Evolutionary conservation across 2,888 invertebrate genomes (phyloP).

Genomic region (Pterostichus niger): DNA sequence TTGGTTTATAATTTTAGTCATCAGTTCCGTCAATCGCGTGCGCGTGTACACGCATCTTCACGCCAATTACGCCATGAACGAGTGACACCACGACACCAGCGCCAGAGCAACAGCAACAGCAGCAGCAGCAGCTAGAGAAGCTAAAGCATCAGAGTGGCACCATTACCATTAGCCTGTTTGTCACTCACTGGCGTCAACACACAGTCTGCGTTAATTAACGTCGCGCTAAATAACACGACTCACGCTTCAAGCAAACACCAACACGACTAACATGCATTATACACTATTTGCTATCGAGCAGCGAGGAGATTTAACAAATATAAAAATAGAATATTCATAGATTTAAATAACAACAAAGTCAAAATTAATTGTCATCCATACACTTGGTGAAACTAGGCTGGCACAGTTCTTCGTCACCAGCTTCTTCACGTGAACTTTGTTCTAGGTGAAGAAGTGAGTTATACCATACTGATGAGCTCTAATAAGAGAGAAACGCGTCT

Average conservation of each 20-base stretch:
- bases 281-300: no score
- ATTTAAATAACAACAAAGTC: no score
- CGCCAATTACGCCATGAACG: conserved; percentile 62
- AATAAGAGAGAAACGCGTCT: no score
- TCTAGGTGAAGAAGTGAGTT: no score
- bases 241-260: background rate
- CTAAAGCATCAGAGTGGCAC: conserved; percentile 16
- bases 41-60: conserved; percentile 33
- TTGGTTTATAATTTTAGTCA: background rate
- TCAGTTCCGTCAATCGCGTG: background rate
- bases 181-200: conserved; percentile 52
- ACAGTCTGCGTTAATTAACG: conserved; percentile 51
- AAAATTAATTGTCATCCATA: no score
- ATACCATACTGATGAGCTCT: no score
- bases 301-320: no score
- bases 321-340: no score
- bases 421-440: no score
- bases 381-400: no score
- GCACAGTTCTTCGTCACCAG: no score
- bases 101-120: background rate
- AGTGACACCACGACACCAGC: conserved; percentile 37
- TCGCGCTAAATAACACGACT: conserved; percentile 55
- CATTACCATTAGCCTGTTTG: conserved; percentile 62
- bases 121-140: conserved; percentile 17
- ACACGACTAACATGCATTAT: background rate